Evolutionary conservation across 2,888 invertebrate genomes (phyloP).

Genomic region (Aproaerema taeniolella): DNA sequence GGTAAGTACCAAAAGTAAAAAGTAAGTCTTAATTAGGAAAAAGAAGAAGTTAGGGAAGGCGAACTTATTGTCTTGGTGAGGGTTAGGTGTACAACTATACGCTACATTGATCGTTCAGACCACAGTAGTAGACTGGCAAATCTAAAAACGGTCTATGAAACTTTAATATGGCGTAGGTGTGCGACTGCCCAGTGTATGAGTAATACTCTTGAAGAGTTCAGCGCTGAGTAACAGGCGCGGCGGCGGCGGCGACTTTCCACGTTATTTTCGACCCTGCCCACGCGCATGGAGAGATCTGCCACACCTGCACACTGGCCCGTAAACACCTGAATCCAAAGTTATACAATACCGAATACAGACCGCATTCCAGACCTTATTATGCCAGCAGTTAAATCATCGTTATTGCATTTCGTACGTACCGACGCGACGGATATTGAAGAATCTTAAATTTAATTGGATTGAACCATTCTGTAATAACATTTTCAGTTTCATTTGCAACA

Average conservation of each 20-base stretch:
- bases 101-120: constrained; percentile 26
- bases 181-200: constrained; percentile 57
- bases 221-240: constrained; percentile 59
- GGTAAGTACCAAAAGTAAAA: too few relatives aligned
- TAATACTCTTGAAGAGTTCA: constrained; percentile 50
- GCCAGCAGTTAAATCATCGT: too few relatives aligned
- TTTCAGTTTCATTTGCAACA: too few relatives aligned
- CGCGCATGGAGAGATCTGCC: constrained; percentile 51
- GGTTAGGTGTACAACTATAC: too few relatives aligned
- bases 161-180: constrained; percentile 70
- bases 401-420: too few relatives aligned
- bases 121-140: constrained; percentile 26
- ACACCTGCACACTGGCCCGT: constrained; percentile 61
- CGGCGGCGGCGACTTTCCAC: too few relatives aligned
- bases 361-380: constrained; percentile 21
- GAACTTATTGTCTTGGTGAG: too few relatives aligned
- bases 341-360: constrained; percentile 48
- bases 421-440: too few relatives aligned
- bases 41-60: too few relatives aligned
- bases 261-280: constrained; percentile 69
- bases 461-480: too few relatives aligned
- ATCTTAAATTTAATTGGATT: too few relatives aligned
- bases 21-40: too few relatives aligned
- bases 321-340: constrained; percentile 60
- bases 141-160: constrained; percentile 64